Evolutionary conservation across 1,140 invertebrate species (phyloP).

Genomic region (Heliconius nattereri): DNA sequence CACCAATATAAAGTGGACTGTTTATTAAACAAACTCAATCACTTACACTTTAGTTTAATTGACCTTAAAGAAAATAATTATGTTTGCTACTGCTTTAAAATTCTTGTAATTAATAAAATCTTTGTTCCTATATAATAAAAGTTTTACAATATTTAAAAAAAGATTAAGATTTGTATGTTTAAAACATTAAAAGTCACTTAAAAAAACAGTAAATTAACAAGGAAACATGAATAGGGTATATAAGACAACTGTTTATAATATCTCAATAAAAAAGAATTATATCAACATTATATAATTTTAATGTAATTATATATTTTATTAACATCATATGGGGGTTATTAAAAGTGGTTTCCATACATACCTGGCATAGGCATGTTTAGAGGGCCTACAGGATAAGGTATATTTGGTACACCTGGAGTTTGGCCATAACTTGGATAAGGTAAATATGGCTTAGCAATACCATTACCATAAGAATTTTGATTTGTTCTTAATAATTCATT

Average conservation of each 20-base stretch:
- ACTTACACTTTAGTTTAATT: constrained; percentile 19
- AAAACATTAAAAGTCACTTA: no score
- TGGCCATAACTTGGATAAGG: constrained; percentile 75
- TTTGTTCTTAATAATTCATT: constrained; percentile 85
- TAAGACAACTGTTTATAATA: no score
- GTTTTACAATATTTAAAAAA: no score
- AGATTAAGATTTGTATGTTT: no score
- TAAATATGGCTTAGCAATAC: constrained; percentile 62
- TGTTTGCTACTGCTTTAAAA: not conserved
- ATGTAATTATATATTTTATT: not conserved
- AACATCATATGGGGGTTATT: constrained; percentile 25
- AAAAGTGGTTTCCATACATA: constrained; percentile 77
- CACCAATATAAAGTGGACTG: constrained; percentile 62
- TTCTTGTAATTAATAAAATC: no score
- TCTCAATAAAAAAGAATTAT: no score
- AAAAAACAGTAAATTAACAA: no score
- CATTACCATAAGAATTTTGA: constrained; percentile 67
- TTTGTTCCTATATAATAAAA: no score
- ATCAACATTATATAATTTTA: no score
- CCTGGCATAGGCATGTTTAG: constrained; percentile 84
- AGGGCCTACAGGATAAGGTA: constrained; percentile 82
- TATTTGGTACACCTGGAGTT: constrained; percentile 55
- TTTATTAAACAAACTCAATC: constrained; percentile 21
- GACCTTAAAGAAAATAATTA: constrained; percentile 25
- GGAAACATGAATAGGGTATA: no score